Conservation (phyloP, 2,113 vertebrate genomes). For the Phocoena phocoena region DNA sequence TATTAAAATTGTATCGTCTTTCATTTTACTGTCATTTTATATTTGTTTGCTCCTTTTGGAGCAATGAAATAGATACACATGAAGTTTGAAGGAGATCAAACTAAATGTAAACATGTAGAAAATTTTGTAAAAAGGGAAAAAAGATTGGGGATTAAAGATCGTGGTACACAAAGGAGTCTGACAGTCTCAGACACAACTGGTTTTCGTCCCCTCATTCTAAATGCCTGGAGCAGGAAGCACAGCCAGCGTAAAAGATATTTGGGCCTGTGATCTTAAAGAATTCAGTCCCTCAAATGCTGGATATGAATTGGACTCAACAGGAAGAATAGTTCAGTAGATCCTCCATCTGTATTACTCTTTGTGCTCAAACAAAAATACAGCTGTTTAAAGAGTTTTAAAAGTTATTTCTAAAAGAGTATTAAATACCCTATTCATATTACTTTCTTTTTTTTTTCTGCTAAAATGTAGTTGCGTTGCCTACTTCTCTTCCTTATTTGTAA, state of each 20-base stretch:
- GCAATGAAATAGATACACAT: not conserved
- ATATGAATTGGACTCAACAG: not conserved
- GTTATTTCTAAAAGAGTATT: constrained; percentile 9
- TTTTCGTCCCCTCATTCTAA: constrained; percentile 18
- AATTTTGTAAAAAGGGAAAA: constrained; percentile 24
- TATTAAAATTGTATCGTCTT: not conserved
- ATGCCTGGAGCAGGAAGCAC: constrained; percentile 18
- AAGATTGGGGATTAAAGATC: not conserved
- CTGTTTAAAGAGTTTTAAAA: constrained; percentile 19
- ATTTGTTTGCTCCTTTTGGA: constrained; percentile 3
- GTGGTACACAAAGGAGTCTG: not conserved
- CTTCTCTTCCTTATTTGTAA: not conserved
- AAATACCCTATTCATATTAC: not conserved
- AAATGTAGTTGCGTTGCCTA: not conserved
- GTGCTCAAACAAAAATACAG: constrained; percentile 45
- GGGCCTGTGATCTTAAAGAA: constrained; percentile 46
- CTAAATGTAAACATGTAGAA: not conserved
- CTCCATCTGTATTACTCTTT: not conserved
- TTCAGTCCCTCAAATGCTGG: not conserved
- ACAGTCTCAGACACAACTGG: not conserved
- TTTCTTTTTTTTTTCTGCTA: constrained; percentile 14
- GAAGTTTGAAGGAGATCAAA: not conserved
- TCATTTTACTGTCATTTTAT: not conserved
- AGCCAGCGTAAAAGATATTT: not conserved
- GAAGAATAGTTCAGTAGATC: not conserved